phyloP scores from a whole-genome alignment of 35 echinoderm and acorn worm species.

The Apostichopus parvimensis region DNA sequence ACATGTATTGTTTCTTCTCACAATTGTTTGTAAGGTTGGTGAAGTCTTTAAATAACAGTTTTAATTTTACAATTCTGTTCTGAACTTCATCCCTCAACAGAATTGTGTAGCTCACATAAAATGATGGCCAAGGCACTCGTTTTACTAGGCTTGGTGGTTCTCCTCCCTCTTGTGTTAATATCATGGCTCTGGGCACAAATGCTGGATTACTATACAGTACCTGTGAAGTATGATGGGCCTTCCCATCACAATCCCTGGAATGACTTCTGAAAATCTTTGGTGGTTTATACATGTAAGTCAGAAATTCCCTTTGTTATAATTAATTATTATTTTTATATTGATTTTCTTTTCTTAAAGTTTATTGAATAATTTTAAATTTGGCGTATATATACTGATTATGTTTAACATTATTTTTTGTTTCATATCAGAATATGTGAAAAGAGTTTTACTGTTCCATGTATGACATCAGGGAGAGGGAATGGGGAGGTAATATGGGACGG shows the following conservation, averaged over 20 bases:
- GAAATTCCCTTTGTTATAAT: background rate
- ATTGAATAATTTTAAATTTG: too few relatives aligned
- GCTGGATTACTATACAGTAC: conserved; percentile 81
- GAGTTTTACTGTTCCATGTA: too few relatives aligned
- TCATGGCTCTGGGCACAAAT: conserved; percentile 63
- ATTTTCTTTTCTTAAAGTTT: too few relatives aligned
- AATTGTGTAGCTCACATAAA: background rate
- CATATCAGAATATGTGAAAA: too few relatives aligned
- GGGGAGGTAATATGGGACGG: too few relatives aligned
- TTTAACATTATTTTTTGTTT: too few relatives aligned
- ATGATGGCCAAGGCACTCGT: conserved; percentile 62
- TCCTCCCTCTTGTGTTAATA: conserved; percentile 46
- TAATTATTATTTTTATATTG: too few relatives aligned
- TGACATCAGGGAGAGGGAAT: too few relatives aligned
- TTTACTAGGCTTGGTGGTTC: conserved; percentile 32
- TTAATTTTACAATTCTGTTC: background rate
- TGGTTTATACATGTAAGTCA: conserved; percentile 98
- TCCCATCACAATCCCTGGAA: conserved; percentile 75
- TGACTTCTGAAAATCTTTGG: conserved; percentile 75
- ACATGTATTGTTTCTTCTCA: too few relatives aligned
- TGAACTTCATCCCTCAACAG: background rate
- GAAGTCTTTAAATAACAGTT: background rate
- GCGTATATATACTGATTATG: too few relatives aligned
- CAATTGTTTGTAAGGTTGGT: too few relatives aligned
- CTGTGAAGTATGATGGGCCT: conserved; percentile 69